Base-by-base conservation (phyloP, 2,888 invertebrate genomes). In the Eupithecia inturbata region DNA sequence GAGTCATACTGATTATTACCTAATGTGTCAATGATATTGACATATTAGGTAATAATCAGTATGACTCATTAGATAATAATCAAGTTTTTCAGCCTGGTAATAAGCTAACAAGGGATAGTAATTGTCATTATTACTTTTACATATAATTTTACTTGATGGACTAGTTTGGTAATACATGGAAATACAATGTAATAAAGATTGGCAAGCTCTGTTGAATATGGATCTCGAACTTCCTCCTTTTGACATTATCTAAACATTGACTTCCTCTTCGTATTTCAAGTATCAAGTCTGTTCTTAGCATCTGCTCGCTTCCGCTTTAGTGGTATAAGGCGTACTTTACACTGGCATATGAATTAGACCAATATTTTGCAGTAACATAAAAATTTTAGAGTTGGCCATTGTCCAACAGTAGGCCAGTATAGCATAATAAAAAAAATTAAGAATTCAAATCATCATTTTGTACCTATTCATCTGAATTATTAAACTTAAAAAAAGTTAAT, bases 211-310 rank as follows among this genome's bases (percentile, higher is more conserved):
- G 6, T 66, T 66, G 66, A 66, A 72, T 60, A 78, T 77, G 79
- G 81, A 85, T 88, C 83, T 83, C 82, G 82, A 75, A 85, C 84
- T 87, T 87, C 87, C 87, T 87, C 87, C 79, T 85, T 88, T 83
- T 82, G 83, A 83, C 85, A 82, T n/a, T 83, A 82, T 85, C 87
- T 89, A 89, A 89, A 88, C 86, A 88, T 82, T 82, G 81, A 87
- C 89, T 90, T 90, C 90, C 89, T 86, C 88, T 90, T 90, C 89
- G 89, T 86, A 85, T 75, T 77, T 71, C 49, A 67, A 14, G 68
- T 67, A 75, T 69, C 66, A 71, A 10, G 68, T 67, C 67, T 66
- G 71, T 67, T 67, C 67, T 82, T 83, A 84, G 82, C 79, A 82
- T 82, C 84, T 83, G 84, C 80, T 78, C 70, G 53, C 67, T 67